phyloP scores from a whole-genome alignment of 2,113 vertebrate genomes.

The Eurystomus gularis region DNA sequence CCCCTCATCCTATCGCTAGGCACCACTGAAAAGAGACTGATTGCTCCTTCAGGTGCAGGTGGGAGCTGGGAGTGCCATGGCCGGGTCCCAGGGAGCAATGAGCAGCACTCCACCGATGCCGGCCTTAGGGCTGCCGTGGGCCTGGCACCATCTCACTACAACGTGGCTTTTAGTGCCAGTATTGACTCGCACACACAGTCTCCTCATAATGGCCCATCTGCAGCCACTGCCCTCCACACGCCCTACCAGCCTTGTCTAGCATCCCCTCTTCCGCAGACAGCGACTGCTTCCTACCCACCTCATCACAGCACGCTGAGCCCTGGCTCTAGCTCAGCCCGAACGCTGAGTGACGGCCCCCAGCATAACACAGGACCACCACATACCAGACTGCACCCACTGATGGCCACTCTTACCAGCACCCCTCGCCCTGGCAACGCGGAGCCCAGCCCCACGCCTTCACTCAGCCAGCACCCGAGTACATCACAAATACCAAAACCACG shows the following conservation, averaged over 20 bases:
- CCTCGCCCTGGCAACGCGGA: neutral
- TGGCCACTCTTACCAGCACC: neutral
- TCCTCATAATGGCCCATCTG: neutral
- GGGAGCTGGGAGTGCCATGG: neutral
- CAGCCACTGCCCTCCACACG: accelerated
- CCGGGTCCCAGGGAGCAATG: neutral
- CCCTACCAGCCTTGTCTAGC: accelerated
- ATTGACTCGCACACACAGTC: no score
- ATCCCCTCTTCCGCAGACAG: neutral
- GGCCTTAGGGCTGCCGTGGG: accelerated
- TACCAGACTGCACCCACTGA: accelerated
- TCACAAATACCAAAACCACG: neutral
- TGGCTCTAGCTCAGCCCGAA: accelerated
- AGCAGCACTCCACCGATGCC: accelerated
- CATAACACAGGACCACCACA: accelerated
- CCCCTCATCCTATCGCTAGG: no score
- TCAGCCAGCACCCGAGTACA: neutral
- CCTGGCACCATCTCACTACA: neutral
- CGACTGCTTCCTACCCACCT: neutral
- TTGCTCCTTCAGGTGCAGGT: no score
- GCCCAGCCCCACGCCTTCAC: accelerated
- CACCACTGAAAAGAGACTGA: no score
- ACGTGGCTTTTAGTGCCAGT: neutral
- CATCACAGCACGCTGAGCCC: accelerated
- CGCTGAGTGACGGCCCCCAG: accelerated